Conservation (phyloP, 1,140 invertebrate species). For the Pararge aegeria region DNA sequence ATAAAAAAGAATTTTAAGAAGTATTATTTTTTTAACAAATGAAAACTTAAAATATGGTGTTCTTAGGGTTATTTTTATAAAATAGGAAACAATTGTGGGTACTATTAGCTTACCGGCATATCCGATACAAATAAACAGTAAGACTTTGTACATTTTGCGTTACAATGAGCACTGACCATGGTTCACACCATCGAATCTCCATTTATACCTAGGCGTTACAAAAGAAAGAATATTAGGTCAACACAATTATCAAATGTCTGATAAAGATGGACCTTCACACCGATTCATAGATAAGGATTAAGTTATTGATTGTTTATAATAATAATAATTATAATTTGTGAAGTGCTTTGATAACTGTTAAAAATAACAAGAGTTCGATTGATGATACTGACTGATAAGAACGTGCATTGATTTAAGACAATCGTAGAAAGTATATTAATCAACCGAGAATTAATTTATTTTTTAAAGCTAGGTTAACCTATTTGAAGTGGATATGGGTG, state of each 20-base stretch:
- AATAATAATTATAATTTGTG: no score
- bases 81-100: not conserved
- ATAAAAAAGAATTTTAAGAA: no score
- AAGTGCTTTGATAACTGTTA: not conserved
- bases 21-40: no score
- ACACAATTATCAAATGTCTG: conserved; percentile 52
- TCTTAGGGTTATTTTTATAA: no score
- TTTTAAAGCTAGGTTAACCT: no score
- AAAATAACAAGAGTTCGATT: not conserved
- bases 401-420: not conserved
- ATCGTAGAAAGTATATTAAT: no score
- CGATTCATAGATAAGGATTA: conserved; percentile 51
- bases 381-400: conserved; percentile 4
- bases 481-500: no score
- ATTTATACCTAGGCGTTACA: conserved; percentile 56
- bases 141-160: conserved; percentile 40
- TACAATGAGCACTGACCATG: conserved; percentile 33
- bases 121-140: conserved; percentile 37
- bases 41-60: no score
- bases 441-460: no score
- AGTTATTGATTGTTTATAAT: conserved; percentile 27
- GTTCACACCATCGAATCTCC: conserved; percentile 14
- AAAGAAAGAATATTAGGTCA: conserved; percentile 57
- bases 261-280: conserved; percentile 59
- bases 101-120: conserved; percentile 36